A percentile compares a stretch with the other conserved stretches of the same genome.
Conservation (phyloP, 2,113 vertebrate species). For the Apaloderma vittatum region DNA sequence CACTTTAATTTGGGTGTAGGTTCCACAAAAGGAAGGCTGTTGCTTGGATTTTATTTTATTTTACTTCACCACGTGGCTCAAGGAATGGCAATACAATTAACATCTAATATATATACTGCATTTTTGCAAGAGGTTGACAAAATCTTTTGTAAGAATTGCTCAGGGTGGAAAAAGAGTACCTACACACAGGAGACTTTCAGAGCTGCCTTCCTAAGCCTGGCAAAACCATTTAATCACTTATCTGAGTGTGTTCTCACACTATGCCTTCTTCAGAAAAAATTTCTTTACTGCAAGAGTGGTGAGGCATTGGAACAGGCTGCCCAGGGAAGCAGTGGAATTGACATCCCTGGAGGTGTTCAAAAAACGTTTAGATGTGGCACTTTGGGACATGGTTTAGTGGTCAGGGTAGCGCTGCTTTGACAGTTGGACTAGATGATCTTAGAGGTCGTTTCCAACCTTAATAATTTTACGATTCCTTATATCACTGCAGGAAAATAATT, state of each 20-base stretch:
- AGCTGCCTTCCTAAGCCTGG: background rate
- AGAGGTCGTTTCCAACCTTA: too few relatives aligned
- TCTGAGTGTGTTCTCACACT: background rate
- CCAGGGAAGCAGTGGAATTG: too few relatives aligned
- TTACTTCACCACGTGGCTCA: background rate
- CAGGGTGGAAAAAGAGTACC: background rate
- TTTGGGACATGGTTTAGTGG: too few relatives aligned
- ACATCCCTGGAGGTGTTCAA: too few relatives aligned
- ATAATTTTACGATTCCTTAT: too few relatives aligned
- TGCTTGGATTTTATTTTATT: background rate
- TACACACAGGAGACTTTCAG: background rate
- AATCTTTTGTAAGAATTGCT: background rate
- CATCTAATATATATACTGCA: rapidly evolving
- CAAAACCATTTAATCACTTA: background rate
- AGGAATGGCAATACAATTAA: background rate
- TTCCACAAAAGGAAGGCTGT: background rate
- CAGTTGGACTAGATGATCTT: too few relatives aligned
- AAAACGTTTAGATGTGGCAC: too few relatives aligned
- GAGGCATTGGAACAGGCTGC: too few relatives aligned
- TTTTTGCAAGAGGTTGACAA: background rate
- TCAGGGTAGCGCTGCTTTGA: too few relatives aligned
- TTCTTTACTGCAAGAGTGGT: too few relatives aligned
- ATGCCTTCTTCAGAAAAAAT: too few relatives aligned
- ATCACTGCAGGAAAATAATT: background rate
- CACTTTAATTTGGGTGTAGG: background rate